Conservation (phyloP, 2,113 vertebrate genomes). For the Phasianus colchicus region DNA sequence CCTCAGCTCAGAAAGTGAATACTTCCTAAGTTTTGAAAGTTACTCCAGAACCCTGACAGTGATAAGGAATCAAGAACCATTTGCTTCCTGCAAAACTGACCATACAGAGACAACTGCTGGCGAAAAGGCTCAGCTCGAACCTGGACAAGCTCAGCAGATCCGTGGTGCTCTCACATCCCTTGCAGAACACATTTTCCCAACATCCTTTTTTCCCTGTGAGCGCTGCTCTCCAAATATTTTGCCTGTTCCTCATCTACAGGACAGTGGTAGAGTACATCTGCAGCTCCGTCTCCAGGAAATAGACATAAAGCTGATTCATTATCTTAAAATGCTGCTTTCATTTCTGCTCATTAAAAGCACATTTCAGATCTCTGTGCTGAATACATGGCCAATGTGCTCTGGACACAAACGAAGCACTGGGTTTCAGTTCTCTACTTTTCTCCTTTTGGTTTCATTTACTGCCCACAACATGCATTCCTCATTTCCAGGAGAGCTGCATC, state of each 20-base stretch:
- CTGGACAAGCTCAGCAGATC: neutral
- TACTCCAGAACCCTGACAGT: neutral
- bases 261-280: neutral
- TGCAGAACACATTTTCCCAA: neutral
- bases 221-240: neutral
- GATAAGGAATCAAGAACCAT: neutral
- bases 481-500: neutral
- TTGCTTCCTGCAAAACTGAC: neutral
- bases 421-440: neutral
- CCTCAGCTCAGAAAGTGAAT: neutral
- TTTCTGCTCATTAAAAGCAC: conserved; percentile 33
- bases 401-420: neutral
- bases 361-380: conserved; percentile 10
- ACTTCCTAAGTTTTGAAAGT: neutral
- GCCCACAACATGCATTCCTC: neutral
- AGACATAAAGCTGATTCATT: neutral
- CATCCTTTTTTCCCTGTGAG: neutral
- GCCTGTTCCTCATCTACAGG: neutral
- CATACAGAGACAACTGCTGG: neutral
- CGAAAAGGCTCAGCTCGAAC: neutral
- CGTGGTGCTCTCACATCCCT: neutral
- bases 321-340: conserved; percentile 42
- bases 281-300: conserved; percentile 13
- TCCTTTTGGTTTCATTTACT: neutral
- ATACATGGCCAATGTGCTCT: neutral